Evolutionary conservation across 2,113 vertebrate genomes (phyloP), one percentile per base, ranked within the genome.

Genomic region (Saccopteryx bilineata): DNA sequence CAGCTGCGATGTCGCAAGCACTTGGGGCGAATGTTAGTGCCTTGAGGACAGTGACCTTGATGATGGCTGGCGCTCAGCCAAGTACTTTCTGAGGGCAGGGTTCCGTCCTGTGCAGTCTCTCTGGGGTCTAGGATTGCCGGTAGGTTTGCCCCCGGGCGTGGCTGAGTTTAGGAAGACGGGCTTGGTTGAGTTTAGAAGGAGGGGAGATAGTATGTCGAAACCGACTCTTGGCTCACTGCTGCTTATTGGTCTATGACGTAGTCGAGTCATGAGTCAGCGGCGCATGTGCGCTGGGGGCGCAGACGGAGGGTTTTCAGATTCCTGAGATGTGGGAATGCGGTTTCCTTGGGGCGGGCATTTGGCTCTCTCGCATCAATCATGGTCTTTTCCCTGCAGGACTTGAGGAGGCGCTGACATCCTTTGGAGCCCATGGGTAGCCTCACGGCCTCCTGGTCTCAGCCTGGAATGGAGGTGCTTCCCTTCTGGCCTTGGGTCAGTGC

Each of bases 41-140:
- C 65, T 84, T 3, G 39, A 9, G 31, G 1, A 26, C 0, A 1
- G 9, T 2, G 19, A 19, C 33, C 5, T 6, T 0, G 12, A 7
- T n/a, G 39, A 8, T 12, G 48, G 48, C 5, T 26, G 56, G 66
- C 2, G 0, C 71, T 52, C 63, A 9, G 61, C 48, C 8, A 9
- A 52, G 86, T n/a, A 31, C 39, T 88, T 71, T 54, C 54, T 5
- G 31, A 18, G 68, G 54, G 33, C 31, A 56, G 90, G 18, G 9
- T 78, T 46, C 19, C 26, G 5, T 58, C 71, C 50, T 23, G 1
- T 24, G 26, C 48, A 24, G 11, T n/a, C 31, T 58, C 5, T 76
- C 61, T 68, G 5, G 46, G 50, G 61, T 83, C 61, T 88, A 54
- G 50, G 60, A 26, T 26, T 24, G 24, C 28, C 18, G 31, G 13